Base-by-base conservation (phyloP, 2,888 invertebrate genomes). In the Atherix ibis region DNA sequence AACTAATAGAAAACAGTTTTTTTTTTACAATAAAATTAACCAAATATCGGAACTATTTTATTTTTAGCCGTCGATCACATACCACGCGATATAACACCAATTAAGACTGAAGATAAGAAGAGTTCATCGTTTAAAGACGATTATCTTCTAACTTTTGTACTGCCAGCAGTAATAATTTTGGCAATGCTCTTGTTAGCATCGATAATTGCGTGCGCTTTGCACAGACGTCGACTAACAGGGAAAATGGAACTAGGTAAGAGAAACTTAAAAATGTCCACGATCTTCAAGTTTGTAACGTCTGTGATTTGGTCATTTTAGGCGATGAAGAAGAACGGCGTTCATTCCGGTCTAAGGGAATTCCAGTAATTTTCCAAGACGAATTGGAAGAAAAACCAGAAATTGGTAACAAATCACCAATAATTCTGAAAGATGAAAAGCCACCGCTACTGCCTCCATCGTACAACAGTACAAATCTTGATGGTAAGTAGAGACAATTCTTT, bases 301-400 rank as follows among this genome's bases (percentile, higher is more conserved):
- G n/a, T n/a, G n/a, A n/a, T n/a, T n/a, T n/a, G n/a, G n/a, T 15
- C 12, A 28, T 33, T 34, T 59, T 63, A 42, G 74, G 75, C 18
- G 75, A 75, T 51, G 81, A 84, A 50, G 84, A 85, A 50, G 84
- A 84, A 46, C 68, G 83, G 13, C 78, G 80, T 53, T 79, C 79
- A 43, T 82, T 84, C 65, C 73, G 83, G 31, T 81, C 80, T 47
- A 83, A 82, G 56, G 72, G 72, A 32, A 89, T 92, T 49, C 95
- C 97, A 1, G 91, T 95, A 25, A 95, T 97, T 52, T 94, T 95
- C 63, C 85, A 87, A 60, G 94, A 97, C 58, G 97, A 97, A 58
- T 67, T 95, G 27, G 92, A 94, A 47, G 92, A 92, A 51, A 81
- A 89, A 48, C 85, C 83, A 1, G 84, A 84, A 56, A 78, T 84